A percentile compares a stretch with the other conserved stretches of the same genome.
Conservation (phyloP, 2,888 invertebrate genomes). For the Raillietiella orientalis region DNA sequence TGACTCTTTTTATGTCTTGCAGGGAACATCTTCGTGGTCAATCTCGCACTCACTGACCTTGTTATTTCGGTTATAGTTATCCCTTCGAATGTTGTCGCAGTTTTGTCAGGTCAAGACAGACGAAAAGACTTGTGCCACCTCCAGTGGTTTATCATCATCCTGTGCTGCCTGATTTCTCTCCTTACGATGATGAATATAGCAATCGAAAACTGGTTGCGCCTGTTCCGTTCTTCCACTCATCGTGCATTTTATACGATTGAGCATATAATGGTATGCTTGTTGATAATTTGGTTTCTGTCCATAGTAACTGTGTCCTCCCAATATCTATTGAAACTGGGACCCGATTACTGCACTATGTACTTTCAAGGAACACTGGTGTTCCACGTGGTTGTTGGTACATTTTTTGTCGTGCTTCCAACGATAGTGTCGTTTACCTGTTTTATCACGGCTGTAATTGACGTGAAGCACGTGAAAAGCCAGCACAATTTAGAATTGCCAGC, state of each 20-base stretch:
- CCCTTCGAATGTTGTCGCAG: slow-evolving; percentile 29
- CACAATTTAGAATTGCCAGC: slow-evolving; percentile 25
- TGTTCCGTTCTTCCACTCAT: too few species aligned
- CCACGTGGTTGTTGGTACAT: slow-evolving; percentile 19
- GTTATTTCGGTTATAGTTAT: slow-evolving; percentile 31
- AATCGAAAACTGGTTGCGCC: slow-evolving; percentile 28
- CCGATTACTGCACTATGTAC: too few species aligned
- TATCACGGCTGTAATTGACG: slow-evolving; percentile 15
- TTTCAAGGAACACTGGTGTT: too few species aligned
- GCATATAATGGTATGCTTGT: too few species aligned
- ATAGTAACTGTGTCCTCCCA: too few species aligned
- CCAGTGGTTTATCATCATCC: slow-evolving; percentile 28
- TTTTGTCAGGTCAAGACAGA: slow-evolving; percentile 27
- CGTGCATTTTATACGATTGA: too few species aligned
- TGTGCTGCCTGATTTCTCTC: slow-evolving; percentile 28
- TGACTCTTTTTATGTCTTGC: slow-evolving; percentile 8
- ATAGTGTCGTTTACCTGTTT: slow-evolving; percentile 21
- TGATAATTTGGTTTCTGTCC: too few species aligned
- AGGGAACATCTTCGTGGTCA: slow-evolving; percentile 34
- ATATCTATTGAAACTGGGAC: too few species aligned
- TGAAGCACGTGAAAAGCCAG: slow-evolving; percentile 18
- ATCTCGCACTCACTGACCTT: slow-evolving; percentile 33
- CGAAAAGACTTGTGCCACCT: slow-evolving; percentile 22
- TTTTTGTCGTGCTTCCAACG: slow-evolving; percentile 24
- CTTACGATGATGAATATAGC: slow-evolving; percentile 27